These are phyloP conservation scores for Palaemon carinicauda DNA, from an alignment of 1,140 invertebrate species.

Conservation along the genomic window DNA sequence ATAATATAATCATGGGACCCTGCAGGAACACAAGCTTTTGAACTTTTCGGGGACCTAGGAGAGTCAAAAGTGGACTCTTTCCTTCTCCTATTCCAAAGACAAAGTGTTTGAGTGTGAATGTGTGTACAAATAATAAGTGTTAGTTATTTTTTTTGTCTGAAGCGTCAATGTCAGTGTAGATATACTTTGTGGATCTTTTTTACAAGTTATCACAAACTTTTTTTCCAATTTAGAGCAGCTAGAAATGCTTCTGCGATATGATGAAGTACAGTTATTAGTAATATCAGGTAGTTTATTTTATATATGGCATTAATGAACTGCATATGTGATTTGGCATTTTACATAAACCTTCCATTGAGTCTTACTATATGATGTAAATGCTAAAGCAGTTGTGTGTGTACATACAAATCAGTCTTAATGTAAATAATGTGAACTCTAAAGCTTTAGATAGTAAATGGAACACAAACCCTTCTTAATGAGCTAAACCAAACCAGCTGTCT, in stretches of 20 bases:
- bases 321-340: conserved; percentile 39
- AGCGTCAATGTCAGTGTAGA: neutral
- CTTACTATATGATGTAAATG: conserved; percentile 22
- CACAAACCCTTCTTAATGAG: too few species aligned
- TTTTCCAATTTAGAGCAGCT: conserved; percentile 33
- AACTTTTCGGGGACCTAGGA: neutral
- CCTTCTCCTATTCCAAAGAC: conserved; percentile 44
- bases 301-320: conserved; percentile 46
- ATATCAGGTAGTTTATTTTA: conserved; percentile 34
- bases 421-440: too few species aligned
- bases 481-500: too few species aligned
- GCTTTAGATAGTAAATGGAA: too few species aligned
- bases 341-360: conserved; percentile 40
- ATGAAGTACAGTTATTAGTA: conserved; percentile 25
- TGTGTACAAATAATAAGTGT: neutral
- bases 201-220: conserved; percentile 13
- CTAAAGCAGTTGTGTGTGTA: conserved; percentile 12
- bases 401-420: neutral
- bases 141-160: neutral
- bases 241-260: conserved; percentile 26
- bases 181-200: conserved; percentile 15
- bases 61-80: neutral
- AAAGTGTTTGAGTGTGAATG: conserved; percentile 24
- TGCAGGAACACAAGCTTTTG: neutral
- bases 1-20: too few species aligned